Evolutionary conservation across 2,113 vertebrate species (phyloP), one percentile per base, ranked within the genome.

Genomic region (Elachura formosa): DNA sequence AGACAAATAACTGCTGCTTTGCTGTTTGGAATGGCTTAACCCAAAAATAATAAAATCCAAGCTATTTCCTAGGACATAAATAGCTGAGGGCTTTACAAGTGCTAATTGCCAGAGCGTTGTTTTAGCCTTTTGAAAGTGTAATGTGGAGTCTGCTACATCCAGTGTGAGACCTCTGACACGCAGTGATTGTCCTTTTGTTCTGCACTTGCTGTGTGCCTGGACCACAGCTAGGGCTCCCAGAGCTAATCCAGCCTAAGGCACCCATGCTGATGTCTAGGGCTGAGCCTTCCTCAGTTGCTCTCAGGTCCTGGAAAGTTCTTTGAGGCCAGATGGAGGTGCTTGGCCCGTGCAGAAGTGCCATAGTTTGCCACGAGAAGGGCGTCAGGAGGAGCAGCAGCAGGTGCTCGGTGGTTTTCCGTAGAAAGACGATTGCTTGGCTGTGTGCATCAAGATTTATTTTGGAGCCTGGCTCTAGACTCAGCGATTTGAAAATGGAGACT

Each of bases 31-130:
- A 85, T 28, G 84, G 43, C 87, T 89, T 94, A 88, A 85, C 94
- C 93, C 90, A 74, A 96, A 95, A 96, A 96, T 83, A 95, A 94
- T 90, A 74, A 91, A 96, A 95, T 76, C 87, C 82, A 73, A 83
- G 66, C 89, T 83, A 90, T 94, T 93, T 92, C 86, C 96, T 95
- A 63, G 87, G 78, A 94, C 79, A 76, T 28, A 63, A 86, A 95
- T 96, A 89, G 81, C 93, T 95, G 86, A 93, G 84, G 90, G 90
- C 74, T 97, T 90, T 91, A 63, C 75, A 75, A 9, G 51, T 84
- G 79, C 82, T 95, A 95, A 96, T 96, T 94, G 87, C 81, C 0
- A 2, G 66, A 89, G 91, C 15, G 1, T 91, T 85, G 78, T 62
- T 91, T 93, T 80, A 96, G 87, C 76, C 89, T 91, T 90, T 94